Base-by-base conservation (phyloP, 2,888 invertebrate genomes). In the Didymodactylos carnosus region DNA sequence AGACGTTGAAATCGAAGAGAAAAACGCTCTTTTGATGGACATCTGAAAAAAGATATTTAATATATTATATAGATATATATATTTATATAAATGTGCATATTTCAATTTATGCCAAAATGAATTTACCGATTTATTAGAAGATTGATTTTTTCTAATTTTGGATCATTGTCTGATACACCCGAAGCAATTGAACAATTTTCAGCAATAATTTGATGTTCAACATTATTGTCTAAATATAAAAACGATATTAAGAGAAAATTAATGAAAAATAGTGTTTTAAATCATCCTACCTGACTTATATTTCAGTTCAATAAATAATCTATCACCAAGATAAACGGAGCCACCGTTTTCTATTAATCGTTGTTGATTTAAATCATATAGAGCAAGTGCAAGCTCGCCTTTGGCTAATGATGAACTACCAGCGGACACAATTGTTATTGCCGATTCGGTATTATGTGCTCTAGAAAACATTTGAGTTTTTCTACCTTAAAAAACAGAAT, bases 291-390 rank as follows among this genome's bases (percentile, higher is more conserved):
- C 23, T 23, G 40, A 39, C n/a, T 35, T 39, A 46, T 41, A 41
- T 71, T 71, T 71, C 19, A 74, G 71, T 14, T 71, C 71, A 43
- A 74, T 71, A 23, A 74, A 39, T 69, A 74, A 23, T 25, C 71
- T 49, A 69, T 74, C 74, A 16, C 74, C 74, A 16, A 74, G 29
- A 40, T 53, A 71, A 8, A 71, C 71, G 23, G 71, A 71, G n/a
- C 40, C 39, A 5, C 71, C 71, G 39, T 74, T 71, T 10, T 39
- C 27, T n/a, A 74, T 41, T 16, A 62, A 41, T 40, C 71, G 53
- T 29, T 74, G 71, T 16, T 71, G 53, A 23, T 41, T 40, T 2
- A 71, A 39, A 41, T 74, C 74, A n/a, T 71, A 74, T 27, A 74
- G 8, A 23, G n/a, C 25, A 35, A 74, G 71, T 29, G 40, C 10